These are phyloP conservation scores for Trichomycterus rosablanca DNA, from an alignment of 2,113 vertebrate genomes.

Conservation along the genomic window DNA sequence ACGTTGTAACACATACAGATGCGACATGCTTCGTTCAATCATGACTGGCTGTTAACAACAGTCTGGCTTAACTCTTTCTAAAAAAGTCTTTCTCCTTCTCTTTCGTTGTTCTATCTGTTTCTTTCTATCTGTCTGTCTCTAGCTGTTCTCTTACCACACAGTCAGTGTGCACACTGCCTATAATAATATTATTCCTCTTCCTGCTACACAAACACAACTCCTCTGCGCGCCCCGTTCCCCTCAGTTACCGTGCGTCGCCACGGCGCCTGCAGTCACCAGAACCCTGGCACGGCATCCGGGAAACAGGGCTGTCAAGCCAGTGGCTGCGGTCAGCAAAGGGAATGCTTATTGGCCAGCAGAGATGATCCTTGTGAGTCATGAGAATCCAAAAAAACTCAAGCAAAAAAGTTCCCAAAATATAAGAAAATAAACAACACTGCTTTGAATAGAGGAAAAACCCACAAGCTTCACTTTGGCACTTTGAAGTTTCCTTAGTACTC, in stretches of 20 bases:
- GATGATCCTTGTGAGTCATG: constrained; percentile 31
- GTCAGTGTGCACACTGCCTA: constrained; percentile 41
- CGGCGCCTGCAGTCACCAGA: constrained; percentile 49
- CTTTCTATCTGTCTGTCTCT: constrained; percentile 1
- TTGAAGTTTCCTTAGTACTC: constrained; percentile 32
- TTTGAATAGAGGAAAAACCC: constrained; percentile 31
- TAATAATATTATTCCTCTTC: constrained; percentile 48
- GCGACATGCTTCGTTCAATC: not conserved
- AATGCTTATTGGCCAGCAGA: constrained; percentile 34
- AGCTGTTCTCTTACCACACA: constrained; percentile 24
- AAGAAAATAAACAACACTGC: constrained; percentile 38
- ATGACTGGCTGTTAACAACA: not conserved
- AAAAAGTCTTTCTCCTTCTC: not conserved
- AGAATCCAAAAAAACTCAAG: constrained; percentile 29
- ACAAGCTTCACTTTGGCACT: constrained; percentile 23
- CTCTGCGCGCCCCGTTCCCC: constrained; percentile 37
- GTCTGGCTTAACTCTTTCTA: not conserved
- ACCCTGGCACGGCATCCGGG: constrained; percentile 33
- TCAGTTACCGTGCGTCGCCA: constrained; percentile 40
- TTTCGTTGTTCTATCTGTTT: not conserved
- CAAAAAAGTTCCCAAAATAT: constrained; percentile 25
- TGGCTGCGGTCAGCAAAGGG: constrained; percentile 42
- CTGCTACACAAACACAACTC: constrained; percentile 46
- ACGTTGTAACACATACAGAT: constrained; percentile 1
- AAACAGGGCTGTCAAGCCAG: constrained; percentile 44